Evolutionary conservation across 2,888 invertebrate species (phyloP), one percentile per base, ranked within the genome.

Genomic region (Chrysolina oricalcia): DNA sequence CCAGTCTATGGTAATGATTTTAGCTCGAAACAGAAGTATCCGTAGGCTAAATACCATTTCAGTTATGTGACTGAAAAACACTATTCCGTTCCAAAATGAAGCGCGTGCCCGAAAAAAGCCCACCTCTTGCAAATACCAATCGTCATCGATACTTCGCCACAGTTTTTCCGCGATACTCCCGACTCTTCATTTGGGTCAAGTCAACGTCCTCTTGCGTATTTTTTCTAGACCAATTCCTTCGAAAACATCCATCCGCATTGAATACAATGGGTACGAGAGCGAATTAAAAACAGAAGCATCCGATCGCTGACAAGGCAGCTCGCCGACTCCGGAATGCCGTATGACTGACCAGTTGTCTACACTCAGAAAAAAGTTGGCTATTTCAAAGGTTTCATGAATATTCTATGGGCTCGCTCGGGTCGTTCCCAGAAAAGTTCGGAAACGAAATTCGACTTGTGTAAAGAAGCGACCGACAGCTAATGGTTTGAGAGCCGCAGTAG

Each of bases 191-290:
- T 53, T 68, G 68, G 53, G 63, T 69, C 62, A 63, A 62, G 73
- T 68, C 73, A 73, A 68, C 69, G 73, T 68, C 73, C 73, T 73
- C 68, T 48, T 64, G 21, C 23, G 21, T 50, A 64, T 72, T 73
- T 73, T 73, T 73, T 67, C 68, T 73, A 56, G 50, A 64, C 63
- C 68, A 69, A 63, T 73, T 68, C 68, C 68, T 73, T 73, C 63
- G 68, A 73, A 73, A 73, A 73, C 73, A 73, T 73, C 73, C 70
- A 74, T 74, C 71, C 71, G 74, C 71, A 74, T 74, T 70, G 74
- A 74, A 69, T 74, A 74, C 74, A 74, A 74, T 74, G 74, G 73
- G 48, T 65, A 66, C 70, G 65, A 71, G 67, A 71, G 64, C 66
- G 46, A 74, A 74, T 70, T 74, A 70, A 74, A 59, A 70, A 66